Evolutionary conservation across 2,888 invertebrate genomes (phyloP).

Genomic region (Phragmatobia fuliginosa): DNA sequence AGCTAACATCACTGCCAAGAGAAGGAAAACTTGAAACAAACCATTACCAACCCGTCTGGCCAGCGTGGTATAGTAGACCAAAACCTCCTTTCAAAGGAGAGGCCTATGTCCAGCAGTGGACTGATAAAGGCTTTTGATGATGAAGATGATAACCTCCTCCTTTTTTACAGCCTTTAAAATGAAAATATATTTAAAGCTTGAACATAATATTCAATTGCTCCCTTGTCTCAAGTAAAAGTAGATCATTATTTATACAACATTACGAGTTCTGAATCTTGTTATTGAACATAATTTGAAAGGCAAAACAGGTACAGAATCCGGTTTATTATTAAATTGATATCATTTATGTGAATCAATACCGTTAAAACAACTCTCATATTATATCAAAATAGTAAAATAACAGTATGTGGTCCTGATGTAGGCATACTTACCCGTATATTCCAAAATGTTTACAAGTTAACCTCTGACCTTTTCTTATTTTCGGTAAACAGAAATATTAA

Average conservation of each 20-base stretch:
- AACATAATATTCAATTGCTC: background rate
- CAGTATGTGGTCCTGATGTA: slow-evolving; percentile 44
- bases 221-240: background rate
- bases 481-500: slow-evolving; percentile 21
- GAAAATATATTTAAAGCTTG: background rate
- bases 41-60: no score
- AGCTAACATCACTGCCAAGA: no score
- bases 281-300: slow-evolving; percentile 25
- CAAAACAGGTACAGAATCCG: slow-evolving; percentile 12
- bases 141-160: no score
- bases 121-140: no score
- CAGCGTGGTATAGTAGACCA: no score
- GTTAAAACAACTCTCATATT: slow-evolving; percentile 41
- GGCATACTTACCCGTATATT: slow-evolving; percentile 35
- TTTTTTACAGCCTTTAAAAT: no score
- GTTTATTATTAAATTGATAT: slow-evolving; percentile 17
- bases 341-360: slow-evolving; percentile 21
- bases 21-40: no score
- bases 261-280: slow-evolving; percentile 11
- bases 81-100: no score
- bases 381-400: slow-evolving; percentile 42
- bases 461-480: slow-evolving; percentile 15
- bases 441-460: slow-evolving; percentile 17
- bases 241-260: slow-evolving; percentile 13
- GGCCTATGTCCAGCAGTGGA: no score